phyloP scores from a whole-genome alignment of 2,113 vertebrate species.

The Tapirus terrestris region DNA sequence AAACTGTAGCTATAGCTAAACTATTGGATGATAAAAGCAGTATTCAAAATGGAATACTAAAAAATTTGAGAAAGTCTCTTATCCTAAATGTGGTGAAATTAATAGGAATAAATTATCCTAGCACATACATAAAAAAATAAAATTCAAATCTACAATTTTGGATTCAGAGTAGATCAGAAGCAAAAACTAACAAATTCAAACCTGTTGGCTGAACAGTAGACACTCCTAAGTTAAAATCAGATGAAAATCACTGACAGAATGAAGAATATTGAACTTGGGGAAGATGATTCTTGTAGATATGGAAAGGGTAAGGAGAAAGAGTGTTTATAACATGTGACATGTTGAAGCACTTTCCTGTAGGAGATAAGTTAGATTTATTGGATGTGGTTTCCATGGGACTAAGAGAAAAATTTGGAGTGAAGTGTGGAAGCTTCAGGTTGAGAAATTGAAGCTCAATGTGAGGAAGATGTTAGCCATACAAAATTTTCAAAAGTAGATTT shows the following conservation, averaged over 20 bases:
- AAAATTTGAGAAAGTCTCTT: neutral
- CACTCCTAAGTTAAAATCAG: neutral
- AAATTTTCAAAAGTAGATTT: neutral
- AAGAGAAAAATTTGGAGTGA: slow-evolving; percentile 5
- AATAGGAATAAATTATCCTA: neutral
- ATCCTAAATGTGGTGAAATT: neutral
- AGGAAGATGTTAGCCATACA: neutral
- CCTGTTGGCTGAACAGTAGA: neutral
- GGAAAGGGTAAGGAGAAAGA: neutral
- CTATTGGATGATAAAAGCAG: neutral
- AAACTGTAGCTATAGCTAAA: neutral
- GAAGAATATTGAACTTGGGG: neutral
- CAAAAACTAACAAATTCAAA: neutral
- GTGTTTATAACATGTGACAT: slow-evolving; percentile 6
- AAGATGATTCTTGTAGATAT: slow-evolving; percentile 34
- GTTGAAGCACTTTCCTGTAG: neutral
- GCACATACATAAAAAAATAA: neutral
- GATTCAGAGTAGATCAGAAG: neutral
- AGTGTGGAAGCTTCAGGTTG: neutral
- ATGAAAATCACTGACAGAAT: neutral
- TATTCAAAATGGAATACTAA: neutral
- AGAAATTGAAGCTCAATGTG: neutral
- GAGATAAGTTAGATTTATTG: slow-evolving; percentile 55
- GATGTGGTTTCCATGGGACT: neutral
- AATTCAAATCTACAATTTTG: slow-evolving; percentile 1